Evolutionary conservation across 30 jellyfish, hydroid and myxozoan genomes (phyloP).

Genomic region (Sanderia malayensis): DNA sequence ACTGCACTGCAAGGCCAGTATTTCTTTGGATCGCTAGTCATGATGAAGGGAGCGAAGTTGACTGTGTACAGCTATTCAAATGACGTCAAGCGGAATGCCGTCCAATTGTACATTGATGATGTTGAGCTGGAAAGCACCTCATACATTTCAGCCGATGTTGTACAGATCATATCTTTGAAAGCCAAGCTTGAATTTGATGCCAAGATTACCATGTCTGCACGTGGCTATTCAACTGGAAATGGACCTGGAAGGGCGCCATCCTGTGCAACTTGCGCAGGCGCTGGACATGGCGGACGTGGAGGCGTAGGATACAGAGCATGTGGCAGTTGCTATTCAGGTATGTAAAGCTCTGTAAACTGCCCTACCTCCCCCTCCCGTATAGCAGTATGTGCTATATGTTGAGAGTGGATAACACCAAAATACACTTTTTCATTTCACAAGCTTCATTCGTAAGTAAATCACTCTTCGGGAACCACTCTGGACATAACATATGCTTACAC

Average conservation of each 20-base stretch:
- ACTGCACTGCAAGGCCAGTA: slow-evolving; percentile 53
- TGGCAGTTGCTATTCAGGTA: slow-evolving; percentile 44
- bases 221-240: slow-evolving; percentile 33
- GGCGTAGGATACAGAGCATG: slow-evolving; percentile 50
- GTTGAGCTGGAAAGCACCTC: slow-evolving; percentile 56
- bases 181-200: slow-evolving; percentile 48
- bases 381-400: too few relatives aligned
- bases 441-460: too few relatives aligned
- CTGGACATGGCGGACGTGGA: slow-evolving; percentile 65
- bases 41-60: slow-evolving; percentile 48
- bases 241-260: slow-evolving; percentile 46
- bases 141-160: slow-evolving; percentile 37
- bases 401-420: too few relatives aligned
- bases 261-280: slow-evolving; percentile 57
- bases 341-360: too few relatives aligned
- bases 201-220: slow-evolving; percentile 18
- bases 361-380: too few relatives aligned
- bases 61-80: slow-evolving; percentile 34
- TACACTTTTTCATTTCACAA: too few relatives aligned
- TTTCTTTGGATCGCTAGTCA: slow-evolving; percentile 29
- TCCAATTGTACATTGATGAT: slow-evolving; percentile 28
- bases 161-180: slow-evolving; percentile 33
- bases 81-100: slow-evolving; percentile 28
- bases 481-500: too few relatives aligned
- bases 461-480: too few relatives aligned